Evolutionary conservation across 1,140 invertebrate species (phyloP).

Genomic region (Drosophila kanapiae): DNA sequence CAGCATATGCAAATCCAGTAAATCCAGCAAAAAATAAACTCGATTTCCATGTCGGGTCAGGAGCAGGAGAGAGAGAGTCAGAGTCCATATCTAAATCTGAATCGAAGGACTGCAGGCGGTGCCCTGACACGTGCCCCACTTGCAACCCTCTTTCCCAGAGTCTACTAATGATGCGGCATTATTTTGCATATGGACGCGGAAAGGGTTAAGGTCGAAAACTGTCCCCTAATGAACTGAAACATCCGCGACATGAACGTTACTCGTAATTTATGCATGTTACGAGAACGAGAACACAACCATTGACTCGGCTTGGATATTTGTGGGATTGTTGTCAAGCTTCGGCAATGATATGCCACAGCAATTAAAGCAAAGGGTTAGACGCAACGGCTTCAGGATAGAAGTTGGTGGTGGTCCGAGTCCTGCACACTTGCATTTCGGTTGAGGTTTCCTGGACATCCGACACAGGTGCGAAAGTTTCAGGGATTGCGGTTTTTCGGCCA

Average conservation of each 20-base stretch:
- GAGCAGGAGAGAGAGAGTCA: slow-evolving; percentile 7
- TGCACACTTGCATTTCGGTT: slow-evolving; percentile 22
- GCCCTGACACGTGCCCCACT: slow-evolving; percentile 66
- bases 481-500: slow-evolving; percentile 30
- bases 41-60: slow-evolving; percentile 11
- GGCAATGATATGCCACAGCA: slow-evolving; percentile 50
- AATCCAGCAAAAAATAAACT: slow-evolving; percentile 32
- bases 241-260: slow-evolving; percentile 55
- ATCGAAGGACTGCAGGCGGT: slow-evolving; percentile 33
- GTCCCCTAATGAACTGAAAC: slow-evolving; percentile 74
- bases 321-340: slow-evolving; percentile 23
- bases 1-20: slow-evolving; percentile 68
- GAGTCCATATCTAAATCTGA: slow-evolving; percentile 13
- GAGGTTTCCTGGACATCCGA: slow-evolving; percentile 33
- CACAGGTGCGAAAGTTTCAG: slow-evolving; percentile 61
- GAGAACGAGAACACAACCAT: slow-evolving; percentile 50
- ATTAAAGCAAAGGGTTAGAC: slow-evolving; percentile 62
- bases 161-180: slow-evolving; percentile 78
- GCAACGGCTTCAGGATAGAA: not conserved
- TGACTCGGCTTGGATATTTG: slow-evolving; percentile 48
- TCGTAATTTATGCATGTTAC: slow-evolving; percentile 69
- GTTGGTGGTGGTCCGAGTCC: slow-evolving; percentile 3
- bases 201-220: slow-evolving; percentile 62
- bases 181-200: slow-evolving; percentile 70
- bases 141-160: slow-evolving; percentile 69